Conservation (phyloP, 2,113 vertebrate species). For the Piprites chloris region DNA sequence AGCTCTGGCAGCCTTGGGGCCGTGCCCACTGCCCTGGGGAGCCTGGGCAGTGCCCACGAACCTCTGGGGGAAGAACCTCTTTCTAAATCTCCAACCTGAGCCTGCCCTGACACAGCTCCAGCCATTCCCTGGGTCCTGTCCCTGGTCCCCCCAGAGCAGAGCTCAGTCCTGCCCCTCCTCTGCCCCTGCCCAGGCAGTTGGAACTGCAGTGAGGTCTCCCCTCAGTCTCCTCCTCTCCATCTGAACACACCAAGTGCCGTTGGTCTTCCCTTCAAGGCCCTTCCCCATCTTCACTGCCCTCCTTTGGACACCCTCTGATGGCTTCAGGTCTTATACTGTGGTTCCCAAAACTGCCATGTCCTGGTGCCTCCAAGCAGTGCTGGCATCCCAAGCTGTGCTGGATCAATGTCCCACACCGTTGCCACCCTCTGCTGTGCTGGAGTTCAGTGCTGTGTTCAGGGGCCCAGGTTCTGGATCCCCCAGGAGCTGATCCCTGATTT, state of each 20-base stretch:
- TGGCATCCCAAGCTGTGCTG: neutral
- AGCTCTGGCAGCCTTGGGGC: neutral
- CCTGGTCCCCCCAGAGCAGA: neutral
- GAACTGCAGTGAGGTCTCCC: neutral
- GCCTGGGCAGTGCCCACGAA: neutral
- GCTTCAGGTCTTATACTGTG: neutral
- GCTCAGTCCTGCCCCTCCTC: neutral
- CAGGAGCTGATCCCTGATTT: too few species aligned
- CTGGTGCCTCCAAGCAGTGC: neutral
- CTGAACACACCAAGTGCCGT: neutral
- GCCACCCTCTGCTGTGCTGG: accelerated
- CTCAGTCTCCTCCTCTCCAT: neutral
- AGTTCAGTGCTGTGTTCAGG: neutral
- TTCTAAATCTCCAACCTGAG: too few species aligned
- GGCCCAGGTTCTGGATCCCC: neutral
- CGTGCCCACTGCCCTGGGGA: neutral
- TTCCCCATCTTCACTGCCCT: neutral
- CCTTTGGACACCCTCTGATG: neutral
- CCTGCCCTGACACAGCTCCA: neutral
- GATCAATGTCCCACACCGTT: neutral
- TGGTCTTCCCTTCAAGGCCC: neutral
- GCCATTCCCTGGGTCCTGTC: neutral
- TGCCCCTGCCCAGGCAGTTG: neutral
- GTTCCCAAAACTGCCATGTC: neutral
- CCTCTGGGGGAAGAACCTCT: neutral